phyloP scores from a whole-genome alignment of 2,113 vertebrate species.

The Catagonus wagneri region DNA sequence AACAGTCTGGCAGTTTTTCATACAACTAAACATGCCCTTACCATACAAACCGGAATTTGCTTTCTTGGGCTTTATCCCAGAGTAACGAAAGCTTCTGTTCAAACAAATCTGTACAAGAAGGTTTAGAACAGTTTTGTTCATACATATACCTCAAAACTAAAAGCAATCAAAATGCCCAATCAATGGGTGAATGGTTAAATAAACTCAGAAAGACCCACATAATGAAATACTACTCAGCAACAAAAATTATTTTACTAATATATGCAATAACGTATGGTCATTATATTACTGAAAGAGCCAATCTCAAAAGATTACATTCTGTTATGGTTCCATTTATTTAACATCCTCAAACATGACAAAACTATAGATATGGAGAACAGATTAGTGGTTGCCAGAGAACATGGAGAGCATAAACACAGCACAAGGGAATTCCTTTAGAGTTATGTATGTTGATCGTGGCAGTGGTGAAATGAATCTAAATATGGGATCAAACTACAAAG shows the following conservation, averaged over 20 bases:
- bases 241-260: background rate
- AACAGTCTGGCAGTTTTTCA: background rate
- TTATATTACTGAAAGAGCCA: background rate
- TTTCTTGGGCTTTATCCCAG: background rate
- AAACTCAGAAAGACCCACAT: background rate
- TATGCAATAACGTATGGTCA: background rate
- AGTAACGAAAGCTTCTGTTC: background rate
- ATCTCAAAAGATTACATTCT: background rate
- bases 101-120: background rate
- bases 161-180: background rate
- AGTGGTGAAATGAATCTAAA: background rate
- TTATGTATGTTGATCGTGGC: background rate
- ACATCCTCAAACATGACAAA: background rate
- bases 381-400: background rate
- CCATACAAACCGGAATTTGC: background rate
- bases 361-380: background rate
- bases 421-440: background rate
- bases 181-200: background rate
- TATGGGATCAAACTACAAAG: background rate
- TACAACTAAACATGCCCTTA: slow-evolving; percentile 16
- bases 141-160: background rate
- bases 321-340: background rate
- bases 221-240: background rate
- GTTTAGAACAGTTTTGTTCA: background rate
- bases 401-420: background rate